phyloP scores from a whole-genome alignment of 1,140 invertebrate species.

The Hycleus phaleratus region DNA sequence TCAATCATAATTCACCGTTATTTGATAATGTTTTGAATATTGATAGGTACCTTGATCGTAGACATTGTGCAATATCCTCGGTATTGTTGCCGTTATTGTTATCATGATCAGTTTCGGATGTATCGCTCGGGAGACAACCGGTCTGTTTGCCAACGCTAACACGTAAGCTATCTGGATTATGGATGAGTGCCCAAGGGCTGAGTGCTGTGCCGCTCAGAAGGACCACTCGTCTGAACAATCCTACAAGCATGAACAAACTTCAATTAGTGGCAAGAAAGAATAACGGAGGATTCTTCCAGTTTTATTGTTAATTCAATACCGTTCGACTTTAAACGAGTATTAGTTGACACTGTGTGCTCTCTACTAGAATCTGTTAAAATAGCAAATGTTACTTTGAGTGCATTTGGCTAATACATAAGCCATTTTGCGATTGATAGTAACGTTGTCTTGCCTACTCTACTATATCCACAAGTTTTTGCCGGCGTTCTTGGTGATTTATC shows the following conservation, averaged over 20 bases:
- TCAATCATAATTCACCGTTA: background rate
- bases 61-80: conserved; percentile 46
- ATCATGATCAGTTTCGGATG: conserved; percentile 18
- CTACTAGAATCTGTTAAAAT: too few species aligned
- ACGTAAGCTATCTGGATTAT: conserved; percentile 64
- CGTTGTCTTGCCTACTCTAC: too few species aligned
- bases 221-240: conserved; percentile 75
- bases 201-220: conserved; percentile 82
- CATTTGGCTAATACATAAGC: too few species aligned
- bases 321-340: too few species aligned
- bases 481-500: too few species aligned
- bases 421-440: too few species aligned
- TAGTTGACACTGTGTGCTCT: too few species aligned
- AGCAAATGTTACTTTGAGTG: too few species aligned
- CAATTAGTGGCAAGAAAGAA: too few species aligned
- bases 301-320: background rate
- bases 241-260: conserved; percentile 38
- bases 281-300: background rate
- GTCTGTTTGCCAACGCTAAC: conserved; percentile 63
- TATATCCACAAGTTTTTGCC: too few species aligned
- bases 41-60: conserved; percentile 37
- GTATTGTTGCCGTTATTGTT: conserved; percentile 23
- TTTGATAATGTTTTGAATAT: background rate
- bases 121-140: conserved; percentile 46
- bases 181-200: conserved; percentile 71